Evolutionary conservation across 2,888 invertebrate genomes (phyloP), one percentile per base, ranked within the genome.

Genomic region (Eristalinus sepulchralis): DNA sequence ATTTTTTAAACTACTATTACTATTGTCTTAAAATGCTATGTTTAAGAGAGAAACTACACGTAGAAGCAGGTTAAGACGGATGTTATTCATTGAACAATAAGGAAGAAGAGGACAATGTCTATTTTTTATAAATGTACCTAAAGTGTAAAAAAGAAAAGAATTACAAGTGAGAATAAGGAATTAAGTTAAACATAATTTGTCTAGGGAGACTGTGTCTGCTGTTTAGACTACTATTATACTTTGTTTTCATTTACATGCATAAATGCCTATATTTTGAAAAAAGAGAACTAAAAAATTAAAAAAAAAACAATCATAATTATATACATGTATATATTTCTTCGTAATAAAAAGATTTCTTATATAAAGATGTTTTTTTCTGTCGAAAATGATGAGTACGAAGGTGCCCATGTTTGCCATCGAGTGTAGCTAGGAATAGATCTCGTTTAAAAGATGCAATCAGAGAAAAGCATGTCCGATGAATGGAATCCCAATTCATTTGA

Each of bases 121-220:
- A 86, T 78, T 86, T 81, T 82, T 77, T 72, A 72, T 73, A 68
- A 86, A 75, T 82, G 85, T 85, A 86, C 82, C 82, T 86, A 62
- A 27, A 27, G 27, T 27, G 27, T 3, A 27, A 82, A 77, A 57
- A 53, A 34, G 75, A 34, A 77, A 67, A 8, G n/a, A 70, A 63
- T 31, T 78, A 53, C 66, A 81, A 70, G 62, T 39, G 59, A 68
- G 67, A 75, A 24, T 73, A 60, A 47, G 53, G 59, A 64, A 70
- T 22, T 77, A 72, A 73, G 63, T 67, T 71, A 47, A 34, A 20
- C 34, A 67, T 64, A 36, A 20, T 81, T 75, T 13, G 13, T 75
- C 34, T 24, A 63, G 57, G 68, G 67, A 81, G 80, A 81, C 75
- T 85, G 81, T 84, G 67, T 81, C 81, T 84, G 67, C 76, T 80